Percentiles rank a stretch among this genome's conserved stretches.
phyloP scores from a whole-genome alignment of 2,113 vertebrate genomes.

The Vulpes vulpes region DNA sequence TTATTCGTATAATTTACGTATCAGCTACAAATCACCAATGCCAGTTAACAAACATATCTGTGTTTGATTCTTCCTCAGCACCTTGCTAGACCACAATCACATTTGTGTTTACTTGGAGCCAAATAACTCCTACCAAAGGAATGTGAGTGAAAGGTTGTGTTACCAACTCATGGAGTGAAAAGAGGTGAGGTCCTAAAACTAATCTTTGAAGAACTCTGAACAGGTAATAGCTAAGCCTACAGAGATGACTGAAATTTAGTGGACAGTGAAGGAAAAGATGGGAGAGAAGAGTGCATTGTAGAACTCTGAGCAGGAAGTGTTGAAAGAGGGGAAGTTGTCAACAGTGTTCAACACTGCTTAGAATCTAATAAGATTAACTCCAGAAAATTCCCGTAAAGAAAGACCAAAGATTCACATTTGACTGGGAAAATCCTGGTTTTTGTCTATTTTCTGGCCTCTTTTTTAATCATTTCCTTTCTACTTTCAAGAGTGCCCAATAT shows the following conservation, averaged over 20 bases:
- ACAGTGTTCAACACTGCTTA: not conserved
- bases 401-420: not conserved
- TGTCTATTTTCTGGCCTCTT: not conserved
- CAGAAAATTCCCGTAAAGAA: not conserved
- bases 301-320: not conserved
- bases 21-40: not conserved
- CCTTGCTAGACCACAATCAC: not conserved
- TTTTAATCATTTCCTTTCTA: not conserved
- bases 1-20: not conserved
- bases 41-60: not conserved
- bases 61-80: not conserved
- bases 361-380: not conserved
- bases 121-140: not conserved
- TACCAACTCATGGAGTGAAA: not conserved
- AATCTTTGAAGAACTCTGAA: not conserved
- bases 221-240: not conserved
- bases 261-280: accelerated
- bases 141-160: not conserved
- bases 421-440: not conserved
- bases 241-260: not conserved
- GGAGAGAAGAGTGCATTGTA: not conserved
- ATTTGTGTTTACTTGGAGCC: not conserved
- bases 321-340: not conserved
- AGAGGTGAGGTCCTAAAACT: not conserved
- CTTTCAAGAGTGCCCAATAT: not conserved